Base-by-base conservation (phyloP, 2,797 vertebrate genomes). In the Clarias platycephalus region DNA sequence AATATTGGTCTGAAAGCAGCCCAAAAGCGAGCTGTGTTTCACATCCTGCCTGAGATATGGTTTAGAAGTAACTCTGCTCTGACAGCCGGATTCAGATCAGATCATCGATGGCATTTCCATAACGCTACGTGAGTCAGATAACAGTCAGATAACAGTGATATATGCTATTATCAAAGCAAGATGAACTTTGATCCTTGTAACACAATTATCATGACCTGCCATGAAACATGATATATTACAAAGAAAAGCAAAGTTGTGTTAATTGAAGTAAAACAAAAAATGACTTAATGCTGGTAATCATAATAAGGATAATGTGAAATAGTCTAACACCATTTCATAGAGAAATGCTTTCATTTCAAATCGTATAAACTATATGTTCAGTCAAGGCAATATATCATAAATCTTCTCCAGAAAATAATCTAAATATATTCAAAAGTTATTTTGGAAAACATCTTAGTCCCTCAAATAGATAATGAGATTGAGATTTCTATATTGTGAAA, bases 1-100 rank as follows among this genome's bases (percentile, higher is more conserved):
- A 57, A 34, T 24, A 77, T 76, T 24, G 12, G 12, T 24, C 5
- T 40, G 31, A 60, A 60, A 24, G 31, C 75, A 77, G 75, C 18
- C 57, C 5, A 40, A 15, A 5, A 37, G 20, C 53, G 31, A 57
- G 72, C 0, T 76, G 28, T 60, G 28, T 15, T 58, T 31, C 28
- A n/a, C 74, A 60, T 34, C 71, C 71, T 74, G 44, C 8, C 72
- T 75, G 72, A 75, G 18, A 55, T 44, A 15, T 20, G 3, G 13
- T 72, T 53, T 72, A 72, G 68, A 9, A 28, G 71, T 55, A 74
- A 49, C 15, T 55, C 6, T 74, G 44, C 44, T 74, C 15, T 28
- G 71, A 74, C 26, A 75, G 26, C 31, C 31, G 37, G 49, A 75
- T 77, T 60, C 55, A 77, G 28, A 40, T 60, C 37, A 60, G 55